Percentiles rank a stretch among this genome's conserved stretches.
These are phyloP conservation scores for Pseudomyrmex cubaensis DNA, from an alignment of 1,140 invertebrate species.

Conservation along the genomic window DNA sequence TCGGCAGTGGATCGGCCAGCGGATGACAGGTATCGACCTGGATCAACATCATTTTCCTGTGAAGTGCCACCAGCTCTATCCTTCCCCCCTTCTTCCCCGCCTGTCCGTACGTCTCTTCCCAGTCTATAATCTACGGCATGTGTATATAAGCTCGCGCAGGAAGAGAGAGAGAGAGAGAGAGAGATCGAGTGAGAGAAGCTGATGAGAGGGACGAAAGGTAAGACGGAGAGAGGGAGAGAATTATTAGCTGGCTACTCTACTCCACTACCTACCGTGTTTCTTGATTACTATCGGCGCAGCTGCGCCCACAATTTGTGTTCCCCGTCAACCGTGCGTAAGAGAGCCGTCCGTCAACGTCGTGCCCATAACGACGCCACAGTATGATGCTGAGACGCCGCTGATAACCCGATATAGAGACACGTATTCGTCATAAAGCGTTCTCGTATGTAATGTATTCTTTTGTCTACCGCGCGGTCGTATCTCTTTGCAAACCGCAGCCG, in stretches of 20 bases:
- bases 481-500: neutral
- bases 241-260: conserved; percentile 81
- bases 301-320: conserved; percentile 84
- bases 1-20: conserved; percentile 69
- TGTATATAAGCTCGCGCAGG: conserved; percentile 59
- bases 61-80: conserved; percentile 66
- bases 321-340: conserved; percentile 82
- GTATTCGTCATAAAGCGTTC: conserved; percentile 64
- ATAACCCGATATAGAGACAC: conserved; percentile 69
- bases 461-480: conserved; percentile 10
- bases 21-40: conserved; percentile 75
- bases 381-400: conserved; percentile 68
- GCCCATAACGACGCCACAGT: conserved; percentile 72
- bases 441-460: conserved; percentile 42
- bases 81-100: conserved; percentile 22
- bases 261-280: conserved; percentile 81
- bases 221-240: conserved; percentile 49
- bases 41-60: conserved; percentile 75
- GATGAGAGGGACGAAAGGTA: conserved; percentile 46
- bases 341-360: conserved; percentile 82
- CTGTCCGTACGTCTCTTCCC: conserved; percentile 57
- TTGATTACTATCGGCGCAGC: conserved; percentile 84
- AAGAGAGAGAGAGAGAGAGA: conserved; percentile 7
- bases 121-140: conserved; percentile 65
- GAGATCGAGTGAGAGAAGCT: conserved; percentile 2